These are phyloP conservation scores for Pocillopora grandis DNA, from an alignment of 92 coral and sea anemone genomes.

Conservation along the genomic window DNA sequence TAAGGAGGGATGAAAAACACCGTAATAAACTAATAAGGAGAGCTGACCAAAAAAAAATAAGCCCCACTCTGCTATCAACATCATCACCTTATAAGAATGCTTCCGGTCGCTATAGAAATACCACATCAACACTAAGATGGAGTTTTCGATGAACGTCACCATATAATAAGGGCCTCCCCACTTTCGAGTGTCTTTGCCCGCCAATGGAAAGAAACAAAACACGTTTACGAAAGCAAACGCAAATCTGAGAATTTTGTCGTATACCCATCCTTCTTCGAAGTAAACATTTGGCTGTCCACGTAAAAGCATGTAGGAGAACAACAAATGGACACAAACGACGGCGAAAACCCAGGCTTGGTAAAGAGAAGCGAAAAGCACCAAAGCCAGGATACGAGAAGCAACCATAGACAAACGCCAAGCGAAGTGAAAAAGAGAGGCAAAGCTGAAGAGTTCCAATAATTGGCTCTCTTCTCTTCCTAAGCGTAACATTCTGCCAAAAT, in stretches of 20 bases:
- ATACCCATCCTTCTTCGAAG: not conserved
- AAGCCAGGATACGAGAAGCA: constrained; percentile 42
- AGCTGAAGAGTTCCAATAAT: constrained; percentile 22
- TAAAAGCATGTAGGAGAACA: constrained; percentile 24
- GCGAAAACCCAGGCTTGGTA: constrained; percentile 23
- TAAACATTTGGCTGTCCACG: constrained; percentile 1
- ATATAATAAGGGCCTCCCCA: constrained; percentile 41
- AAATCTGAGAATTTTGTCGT: constrained; percentile 13
- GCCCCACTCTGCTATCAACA: constrained; percentile 43
- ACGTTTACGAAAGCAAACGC: constrained; percentile 14
- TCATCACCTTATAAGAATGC: not conserved
- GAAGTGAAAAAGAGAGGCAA: constrained; percentile 31
- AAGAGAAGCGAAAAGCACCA: constrained; percentile 42
- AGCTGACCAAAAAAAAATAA: constrained; percentile 43
- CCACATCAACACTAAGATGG: constrained; percentile 33
- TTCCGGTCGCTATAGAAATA: constrained; percentile 21
- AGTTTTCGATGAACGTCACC: constrained; percentile 45
- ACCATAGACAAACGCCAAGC: constrained; percentile 55
- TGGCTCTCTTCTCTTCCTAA: constrained; percentile 15
- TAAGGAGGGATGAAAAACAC: constrained; percentile 45
- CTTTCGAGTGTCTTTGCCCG: constrained; percentile 31
- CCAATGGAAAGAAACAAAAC: constrained; percentile 52
- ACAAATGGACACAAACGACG: constrained; percentile 13
- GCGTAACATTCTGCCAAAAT: constrained; percentile 24
- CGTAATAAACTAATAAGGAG: constrained; percentile 37